Evolutionary conservation across 2,888 invertebrate species (phyloP).

Genomic region (Pachliopta kotzebuea): DNA sequence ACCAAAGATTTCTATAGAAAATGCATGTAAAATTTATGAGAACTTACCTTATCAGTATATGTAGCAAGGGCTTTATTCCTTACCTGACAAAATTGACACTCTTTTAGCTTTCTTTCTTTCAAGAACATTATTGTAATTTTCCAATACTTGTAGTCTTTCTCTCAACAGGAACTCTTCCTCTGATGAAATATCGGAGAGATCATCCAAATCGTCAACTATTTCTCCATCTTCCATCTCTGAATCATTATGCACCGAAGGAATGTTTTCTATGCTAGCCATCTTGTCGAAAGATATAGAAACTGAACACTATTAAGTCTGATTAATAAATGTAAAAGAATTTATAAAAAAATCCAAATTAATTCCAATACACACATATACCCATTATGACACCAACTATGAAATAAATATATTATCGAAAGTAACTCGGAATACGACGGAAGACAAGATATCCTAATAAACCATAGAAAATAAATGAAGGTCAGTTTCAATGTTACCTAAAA

Average conservation of each 20-base stretch:
- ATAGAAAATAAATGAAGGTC: conserved; percentile 10
- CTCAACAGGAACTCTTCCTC: conserved; percentile 71
- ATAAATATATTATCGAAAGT: conserved; percentile 1
- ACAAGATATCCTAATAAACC: background rate
- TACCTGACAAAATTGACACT: conserved; percentile 53
- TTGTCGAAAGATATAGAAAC: conserved; percentile 19
- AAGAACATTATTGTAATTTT: conserved; percentile 74
- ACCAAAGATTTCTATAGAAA: no score
- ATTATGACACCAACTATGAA: background rate
- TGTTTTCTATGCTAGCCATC: conserved; percentile 59
- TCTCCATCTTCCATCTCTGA: conserved; percentile 77
- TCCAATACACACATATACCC: background rate
- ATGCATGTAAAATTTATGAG: no score
- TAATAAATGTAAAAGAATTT: background rate
- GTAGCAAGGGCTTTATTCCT: conserved; percentile 15
- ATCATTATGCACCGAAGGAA: conserved; percentile 49
- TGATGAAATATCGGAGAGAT: conserved; percentile 72
- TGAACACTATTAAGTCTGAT: background rate
- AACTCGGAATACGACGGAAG: background rate
- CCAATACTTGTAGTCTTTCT: conserved; percentile 67
- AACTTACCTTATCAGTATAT: background rate
- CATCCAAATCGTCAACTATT: conserved; percentile 68
- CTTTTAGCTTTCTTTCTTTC: conserved; percentile 70
- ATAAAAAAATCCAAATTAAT: background rate
- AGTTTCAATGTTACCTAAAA: background rate